Conservation (phyloP, 2,113 vertebrate genomes). For the Ciconia maguari region DNA sequence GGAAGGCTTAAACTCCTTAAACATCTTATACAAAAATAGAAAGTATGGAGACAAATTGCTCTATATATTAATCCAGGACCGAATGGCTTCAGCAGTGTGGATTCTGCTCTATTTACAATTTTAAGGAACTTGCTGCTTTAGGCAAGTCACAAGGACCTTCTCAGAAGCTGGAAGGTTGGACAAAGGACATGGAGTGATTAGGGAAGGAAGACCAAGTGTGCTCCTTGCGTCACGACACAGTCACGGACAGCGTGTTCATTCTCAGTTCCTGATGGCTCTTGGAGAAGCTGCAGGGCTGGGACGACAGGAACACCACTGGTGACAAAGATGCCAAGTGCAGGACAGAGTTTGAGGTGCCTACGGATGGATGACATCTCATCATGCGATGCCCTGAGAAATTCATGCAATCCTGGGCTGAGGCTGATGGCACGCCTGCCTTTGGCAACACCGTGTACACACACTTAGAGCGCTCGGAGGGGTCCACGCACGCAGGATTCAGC, state of each 20-base stretch:
- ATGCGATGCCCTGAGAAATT: not conserved
- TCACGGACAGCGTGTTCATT: rapidly evolving
- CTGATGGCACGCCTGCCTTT: not conserved
- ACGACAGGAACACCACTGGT: not conserved
- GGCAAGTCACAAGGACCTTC: not conserved
- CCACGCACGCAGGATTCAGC: not conserved
- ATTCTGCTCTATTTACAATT: not conserved
- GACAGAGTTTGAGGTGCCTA: not conserved
- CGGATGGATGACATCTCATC: not conserved
- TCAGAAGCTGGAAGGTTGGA: not conserved
- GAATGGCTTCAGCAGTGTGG: not conserved
- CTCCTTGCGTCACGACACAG: not conserved
- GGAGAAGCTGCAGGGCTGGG: not conserved
- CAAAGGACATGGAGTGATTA: not conserved
- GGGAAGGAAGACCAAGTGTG: not conserved
- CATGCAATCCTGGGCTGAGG: not conserved
- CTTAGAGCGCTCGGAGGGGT: rapidly evolving
- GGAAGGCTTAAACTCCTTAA: constrained; percentile 22
- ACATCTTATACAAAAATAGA: not conserved
- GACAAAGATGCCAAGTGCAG: not conserved
- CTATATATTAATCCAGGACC: not conserved
- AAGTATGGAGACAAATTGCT: not conserved
- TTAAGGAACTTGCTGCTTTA: not conserved
- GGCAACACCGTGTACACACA: not conserved
- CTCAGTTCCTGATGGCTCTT: not conserved